Conservation (phyloP, 2,888 invertebrate species). For the Diaperis boleti region DNA sequence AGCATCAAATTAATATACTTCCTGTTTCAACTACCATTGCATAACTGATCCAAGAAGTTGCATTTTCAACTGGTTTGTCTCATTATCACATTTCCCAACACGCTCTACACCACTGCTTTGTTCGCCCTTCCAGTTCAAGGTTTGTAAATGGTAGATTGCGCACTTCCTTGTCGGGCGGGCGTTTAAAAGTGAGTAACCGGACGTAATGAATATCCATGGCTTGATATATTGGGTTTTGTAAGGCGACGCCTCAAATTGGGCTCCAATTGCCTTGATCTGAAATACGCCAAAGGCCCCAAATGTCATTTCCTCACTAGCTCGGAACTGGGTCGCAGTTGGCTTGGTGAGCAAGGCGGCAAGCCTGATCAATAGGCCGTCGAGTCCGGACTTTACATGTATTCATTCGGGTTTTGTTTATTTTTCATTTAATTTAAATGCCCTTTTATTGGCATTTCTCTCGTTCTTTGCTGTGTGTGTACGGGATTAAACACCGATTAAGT, state of each 20-base stretch:
- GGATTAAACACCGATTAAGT: too few relatives aligned
- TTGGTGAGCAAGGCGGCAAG: slow-evolving; percentile 45
- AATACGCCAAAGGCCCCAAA: slow-evolving; percentile 50
- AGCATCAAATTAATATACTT: too few relatives aligned
- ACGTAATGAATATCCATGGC: slow-evolving; percentile 58
- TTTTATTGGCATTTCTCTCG: too few relatives aligned
- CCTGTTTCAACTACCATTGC: too few relatives aligned
- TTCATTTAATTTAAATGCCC: background rate
- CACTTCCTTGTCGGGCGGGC: slow-evolving; percentile 37
- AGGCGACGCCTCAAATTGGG: slow-evolving; percentile 41
- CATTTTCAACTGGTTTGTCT: too few relatives aligned
- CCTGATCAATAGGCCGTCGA: slow-evolving; percentile 52
- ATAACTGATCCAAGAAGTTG: too few relatives aligned
- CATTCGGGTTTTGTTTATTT: slow-evolving; percentile 20
- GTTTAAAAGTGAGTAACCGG: slow-evolving; percentile 43
- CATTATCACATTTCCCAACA: too few relatives aligned
- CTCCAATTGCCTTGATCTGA: slow-evolving; percentile 53
- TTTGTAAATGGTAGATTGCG: slow-evolving; percentile 24
- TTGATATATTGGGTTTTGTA: slow-evolving; percentile 56
- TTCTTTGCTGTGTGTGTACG: too few relatives aligned
- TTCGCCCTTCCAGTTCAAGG: slow-evolving; percentile 31
- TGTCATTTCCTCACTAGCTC: slow-evolving; percentile 51
- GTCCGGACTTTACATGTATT: slow-evolving; percentile 41
- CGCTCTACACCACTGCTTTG: too few relatives aligned
- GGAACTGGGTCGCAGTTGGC: slow-evolving; percentile 47